Conservation (phyloP, 2,113 vertebrate genomes). For the Limanda limanda region DNA sequence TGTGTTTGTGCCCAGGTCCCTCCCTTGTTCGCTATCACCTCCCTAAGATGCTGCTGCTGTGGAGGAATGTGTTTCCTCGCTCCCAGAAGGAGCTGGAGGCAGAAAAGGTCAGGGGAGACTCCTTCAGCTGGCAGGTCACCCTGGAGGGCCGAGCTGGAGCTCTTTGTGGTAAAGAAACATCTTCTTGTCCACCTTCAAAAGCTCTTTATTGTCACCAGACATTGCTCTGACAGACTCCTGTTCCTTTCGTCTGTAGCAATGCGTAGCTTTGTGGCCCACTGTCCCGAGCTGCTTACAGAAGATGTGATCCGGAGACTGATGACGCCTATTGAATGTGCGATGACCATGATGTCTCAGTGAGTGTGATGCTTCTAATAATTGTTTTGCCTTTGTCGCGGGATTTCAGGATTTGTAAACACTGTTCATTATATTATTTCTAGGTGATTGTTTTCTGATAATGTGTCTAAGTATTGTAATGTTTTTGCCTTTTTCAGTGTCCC, state of each 20-base stretch:
- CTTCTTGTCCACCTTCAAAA: neutral
- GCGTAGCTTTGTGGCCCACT: slow-evolving; percentile 99
- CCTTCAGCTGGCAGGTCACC: slow-evolving; percentile 98
- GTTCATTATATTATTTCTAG: neutral
- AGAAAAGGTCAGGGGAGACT: slow-evolving; percentile 96
- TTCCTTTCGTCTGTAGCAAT: slow-evolving; percentile 84
- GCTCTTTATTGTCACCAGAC: neutral
- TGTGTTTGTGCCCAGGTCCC: slow-evolving; percentile 82
- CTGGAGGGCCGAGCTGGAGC: slow-evolving; percentile 97
- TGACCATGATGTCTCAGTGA: slow-evolving; percentile 99
- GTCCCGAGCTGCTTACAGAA: slow-evolving; percentile 96
- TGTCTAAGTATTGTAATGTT: neutral
- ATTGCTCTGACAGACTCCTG: neutral
- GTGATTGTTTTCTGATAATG: neutral
- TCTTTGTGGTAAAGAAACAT: slow-evolving; percentile 89
- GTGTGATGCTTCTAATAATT: slow-evolving; percentile 66
- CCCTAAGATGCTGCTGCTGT: slow-evolving; percentile 97
- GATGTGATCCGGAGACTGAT: slow-evolving; percentile 97
- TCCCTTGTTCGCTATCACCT: slow-evolving; percentile 97
- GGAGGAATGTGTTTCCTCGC: slow-evolving; percentile 98
- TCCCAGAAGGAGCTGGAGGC: slow-evolving; percentile 97
- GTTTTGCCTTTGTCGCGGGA: neutral
- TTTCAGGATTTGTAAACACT: neutral
- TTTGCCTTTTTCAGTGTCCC: slow-evolving; percentile 85
- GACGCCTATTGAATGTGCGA: slow-evolving; percentile 98